Base-by-base conservation (phyloP, 2,113 vertebrate species). In the Tachysurus vachellii region DNA sequence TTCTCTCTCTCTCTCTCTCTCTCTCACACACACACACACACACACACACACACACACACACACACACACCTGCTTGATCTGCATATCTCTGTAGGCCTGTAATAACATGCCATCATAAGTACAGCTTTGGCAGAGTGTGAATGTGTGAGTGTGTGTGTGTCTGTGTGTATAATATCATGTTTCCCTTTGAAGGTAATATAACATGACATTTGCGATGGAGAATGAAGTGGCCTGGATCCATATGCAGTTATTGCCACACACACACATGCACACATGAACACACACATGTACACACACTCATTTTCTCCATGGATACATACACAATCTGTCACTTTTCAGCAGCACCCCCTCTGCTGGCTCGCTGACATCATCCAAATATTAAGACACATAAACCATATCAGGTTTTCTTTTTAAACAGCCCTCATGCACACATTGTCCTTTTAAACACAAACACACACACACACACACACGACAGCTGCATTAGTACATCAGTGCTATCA, bases 201-300 rank as follows among this genome's bases (percentile, higher is more conserved):
- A 86, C 87, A 87, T 90, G 89, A 90, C 89, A 90, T 86, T 85
- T 88, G 89, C 75, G 80, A 59, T 79, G 82, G 82, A 88, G 89
- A 90, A 85, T 84, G 82, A 86, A 86, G 77, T 87, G 89, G 87
- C 89, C 85, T 66, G 82, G 85, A 90, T 88, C 87, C 82, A 85
- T 85, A 90, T 85, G 86, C 82, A 80, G 71, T 84, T 88, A 89
- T 87, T 87, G 50, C 77, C 82, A 70, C 86, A 86, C 57, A 66
- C 81, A 86, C 50, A 53, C 44, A 64, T 42, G 70, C 85, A 64
- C 83, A 73, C 77, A 85, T 36, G 44, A 14, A 50, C 4, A 42
- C 64, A 70, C 66, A 36, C 66, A 36, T 19, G 16, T 36, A 56
- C 53, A 77, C 36, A 17, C 73, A 80, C 79, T 56, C 14, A 26